A percentile compares a stretch with the other conserved stretches of the same genome.
Evolutionary conservation across 2,797 vertebrate genomes (phyloP).

Genomic region (Gobio occitaniae): DNA sequence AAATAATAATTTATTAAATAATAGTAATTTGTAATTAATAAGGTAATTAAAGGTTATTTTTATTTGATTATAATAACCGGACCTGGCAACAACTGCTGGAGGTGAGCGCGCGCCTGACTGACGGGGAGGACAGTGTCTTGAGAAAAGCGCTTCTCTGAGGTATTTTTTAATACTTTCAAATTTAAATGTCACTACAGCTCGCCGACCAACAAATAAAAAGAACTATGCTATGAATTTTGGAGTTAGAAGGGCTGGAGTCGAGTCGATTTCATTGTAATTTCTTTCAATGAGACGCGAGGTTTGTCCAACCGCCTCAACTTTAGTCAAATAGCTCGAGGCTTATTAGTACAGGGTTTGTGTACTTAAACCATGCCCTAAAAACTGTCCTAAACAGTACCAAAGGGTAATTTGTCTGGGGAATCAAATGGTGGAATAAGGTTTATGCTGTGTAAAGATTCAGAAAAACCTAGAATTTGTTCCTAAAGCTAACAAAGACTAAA

Average conservation of each 20-base stretch:
- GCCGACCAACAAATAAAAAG: not conserved
- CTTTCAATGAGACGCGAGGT: not conserved
- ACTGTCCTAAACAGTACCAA: not conserved
- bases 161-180: not conserved
- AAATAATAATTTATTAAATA: not conserved
- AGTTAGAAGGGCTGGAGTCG: not conserved
- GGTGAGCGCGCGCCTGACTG: not conserved
- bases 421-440: not conserved
- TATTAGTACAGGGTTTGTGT: not conserved
- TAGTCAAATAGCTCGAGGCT: not conserved
- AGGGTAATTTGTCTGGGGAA: not conserved
- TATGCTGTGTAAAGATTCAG: not conserved
- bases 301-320: not conserved
- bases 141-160: not conserved
- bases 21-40: not conserved
- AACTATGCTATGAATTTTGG: not conserved
- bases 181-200: not conserved
- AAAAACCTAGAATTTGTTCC: not conserved
- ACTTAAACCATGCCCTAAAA: not conserved
- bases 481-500: not conserved
- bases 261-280: not conserved
- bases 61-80: not conserved
- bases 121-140: not conserved
- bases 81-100: slow-evolving; percentile 7
- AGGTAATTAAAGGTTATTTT: not conserved